Evolutionary conservation across 1,140 invertebrate genomes (phyloP), one percentile per base, ranked within the genome.

Genomic region (Caenorhabditis briggsae): DNA sequence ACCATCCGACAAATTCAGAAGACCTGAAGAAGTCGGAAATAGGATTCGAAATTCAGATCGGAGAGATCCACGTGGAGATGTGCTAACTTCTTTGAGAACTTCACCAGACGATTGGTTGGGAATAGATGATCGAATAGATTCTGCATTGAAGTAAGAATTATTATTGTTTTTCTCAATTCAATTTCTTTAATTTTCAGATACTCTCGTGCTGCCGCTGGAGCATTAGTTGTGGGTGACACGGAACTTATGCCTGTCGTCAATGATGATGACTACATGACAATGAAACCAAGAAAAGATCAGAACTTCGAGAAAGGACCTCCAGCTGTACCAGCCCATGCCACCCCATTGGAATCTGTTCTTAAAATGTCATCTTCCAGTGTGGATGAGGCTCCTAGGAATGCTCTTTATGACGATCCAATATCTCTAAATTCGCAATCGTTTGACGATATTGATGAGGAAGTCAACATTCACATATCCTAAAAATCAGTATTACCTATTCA

Each of bases 191-290:
- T 84, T 84, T 84, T 25, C 83, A 84, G 83, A 56, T 78, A 78
- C n/a, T 78, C 84, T 18, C 25, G 84, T 56, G 64, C 61, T 53
- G 48, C 84, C 41, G 65, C 61, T 33, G 46, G 85, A 20, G 46
- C 85, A 9, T 41, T 86, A 7, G 41, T 56, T 33, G 59, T 86
- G 16, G 85, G 85, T 20, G 85, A 86, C 20, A 86, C 85, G 14
- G 78, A 78, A 12, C 64, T 86, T 20, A 82, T 58, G 50, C 87
- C 87, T 33, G 87, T 87, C 12, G 53, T 87, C 58, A 82, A 82
- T 61, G 87, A 88, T 58, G 65, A 86, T 78, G 88, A 88, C 46
- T 88, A 88, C 48, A 88, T 88, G 88, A 88, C 88, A 41, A 88
- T 88, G 88, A 83, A 84, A 16, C 87, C 88, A 20, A 61, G 84